phyloP scores from a whole-genome alignment of 2,113 vertebrate genomes.

The Petrocephalus microphthalmus region DNA sequence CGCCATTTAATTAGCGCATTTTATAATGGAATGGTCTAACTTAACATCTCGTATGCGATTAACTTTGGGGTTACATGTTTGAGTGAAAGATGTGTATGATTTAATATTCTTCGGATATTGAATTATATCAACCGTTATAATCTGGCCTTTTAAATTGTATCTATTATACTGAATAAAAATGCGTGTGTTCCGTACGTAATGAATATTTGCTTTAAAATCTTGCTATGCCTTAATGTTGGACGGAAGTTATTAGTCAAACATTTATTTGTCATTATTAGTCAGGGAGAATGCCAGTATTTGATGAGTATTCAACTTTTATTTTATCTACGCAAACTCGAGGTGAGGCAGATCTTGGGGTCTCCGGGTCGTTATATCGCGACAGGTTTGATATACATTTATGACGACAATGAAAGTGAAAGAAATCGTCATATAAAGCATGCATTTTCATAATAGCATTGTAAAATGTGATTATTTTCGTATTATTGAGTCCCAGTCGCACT shows the following conservation, averaged over 20 bases:
- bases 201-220: neutral
- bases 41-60: neutral
- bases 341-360: neutral
- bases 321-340: neutral
- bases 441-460: neutral
- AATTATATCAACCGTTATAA: neutral
- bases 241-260: neutral
- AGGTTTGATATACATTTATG: neutral
- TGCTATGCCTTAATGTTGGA: neutral
- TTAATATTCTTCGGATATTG: neutral
- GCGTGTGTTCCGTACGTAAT: neutral
- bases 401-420: neutral
- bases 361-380: neutral
- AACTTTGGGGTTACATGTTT: neutral
- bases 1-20: neutral
- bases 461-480: neutral
- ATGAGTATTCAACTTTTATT: neutral
- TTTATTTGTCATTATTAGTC: neutral
- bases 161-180: neutral
- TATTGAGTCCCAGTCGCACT: neutral
- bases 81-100: neutral
- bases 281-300: neutral
- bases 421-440: neutral
- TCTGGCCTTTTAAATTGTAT: neutral
- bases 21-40: neutral